Base-by-base conservation (phyloP, 2,888 invertebrate species). In the Piscicola geometra region DNA sequence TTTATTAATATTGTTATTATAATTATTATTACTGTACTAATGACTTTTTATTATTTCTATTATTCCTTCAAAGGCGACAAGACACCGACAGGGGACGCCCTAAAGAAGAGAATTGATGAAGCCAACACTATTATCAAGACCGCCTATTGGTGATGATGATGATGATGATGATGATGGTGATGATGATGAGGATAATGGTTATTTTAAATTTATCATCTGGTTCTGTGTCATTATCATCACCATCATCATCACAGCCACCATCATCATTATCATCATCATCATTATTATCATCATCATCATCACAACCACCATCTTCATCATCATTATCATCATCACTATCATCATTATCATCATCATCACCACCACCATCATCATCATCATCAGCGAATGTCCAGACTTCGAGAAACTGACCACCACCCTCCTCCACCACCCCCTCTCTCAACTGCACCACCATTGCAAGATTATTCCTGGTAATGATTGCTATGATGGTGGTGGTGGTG, bases 371-470 rank as follows among this genome's bases (percentile, higher is more conserved):
- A 41, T 41, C 15, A 9, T 41, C 41, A 41, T 41, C 41, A 9
- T 41, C 84, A 92, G 93, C 87, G 93, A 96, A 87, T 98, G 97
- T 84, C 98, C 99, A 28, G 93, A 93, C 87, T 98, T 94, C 86
- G 92, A 93, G 81, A 88, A 89, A 81, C 89, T 99, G 21, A 88
- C 98, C 75, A 90, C 92, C 0, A 90, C 90, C 15, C 85, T 98
- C 67, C 85, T 97, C 77, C 85, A 89, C 81, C 89, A 91, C 81
- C 96, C 96, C 0, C 88, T 93, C 15, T 86, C 88, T 12, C 89
- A 89, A 50, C 87, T 99, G 75, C 91, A 92, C 0, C 87, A 89
- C 50, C 89, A 90, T 82, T 98, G 98, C 85, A 91, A 91, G 82
- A 89, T 98, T 76, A 78, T 76, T 9, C 79, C 82, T 83, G 88